Base-by-base conservation (phyloP, 2,797 vertebrate species). In the Meriones psammophilus region DNA sequence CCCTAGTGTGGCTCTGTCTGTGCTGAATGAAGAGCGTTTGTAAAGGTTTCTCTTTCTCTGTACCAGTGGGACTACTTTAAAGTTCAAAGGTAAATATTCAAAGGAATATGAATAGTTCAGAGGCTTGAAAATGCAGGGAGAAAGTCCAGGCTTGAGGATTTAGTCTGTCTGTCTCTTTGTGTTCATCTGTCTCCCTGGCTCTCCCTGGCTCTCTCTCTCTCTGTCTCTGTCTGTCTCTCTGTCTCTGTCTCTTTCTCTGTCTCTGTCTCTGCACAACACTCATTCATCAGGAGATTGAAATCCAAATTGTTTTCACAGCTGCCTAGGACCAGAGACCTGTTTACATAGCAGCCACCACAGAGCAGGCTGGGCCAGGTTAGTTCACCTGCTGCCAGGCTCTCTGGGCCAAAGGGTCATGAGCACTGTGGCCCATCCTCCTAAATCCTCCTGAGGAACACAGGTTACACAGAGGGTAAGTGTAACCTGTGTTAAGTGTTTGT, bases 251-350 rank as follows among this genome's bases (percentile, higher is more conserved):
- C 28, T 68, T 10, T 33, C 28, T 68, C 28, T 68, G 28, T 68
- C 10, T 3, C 74, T 3, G 26, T 18, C 26, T 8, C 28, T 17
- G 42, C 3, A 28, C 30, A 18, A 20, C 13, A 60, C 54, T 30
- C 42, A 39, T 64, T 24, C 71, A 60, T 90, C 74, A 24, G 6
- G 15, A 56, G 42, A 30, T 18, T 8, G 68, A 60, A 68, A 68
- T 85, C 18, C 18, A 85, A 28, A 74, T 88, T 42, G 36, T 93
- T 87, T 88, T 36, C 77, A 95, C 62, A 77, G 76, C 62, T 77
- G 69, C 56, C 30, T 66, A 13, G 28, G 14, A 42, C 15, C 17
- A 8, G 33, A 0, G 54, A 39, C n/a, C 18, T 78, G 62, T 64
- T 77, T 77, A 56, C 39, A 36, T 0, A 68, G 33, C 26, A 5